These are phyloP conservation scores for Guaruba guarouba DNA, from an alignment of 2,113 vertebrate genomes.

Conservation along the genomic window DNA sequence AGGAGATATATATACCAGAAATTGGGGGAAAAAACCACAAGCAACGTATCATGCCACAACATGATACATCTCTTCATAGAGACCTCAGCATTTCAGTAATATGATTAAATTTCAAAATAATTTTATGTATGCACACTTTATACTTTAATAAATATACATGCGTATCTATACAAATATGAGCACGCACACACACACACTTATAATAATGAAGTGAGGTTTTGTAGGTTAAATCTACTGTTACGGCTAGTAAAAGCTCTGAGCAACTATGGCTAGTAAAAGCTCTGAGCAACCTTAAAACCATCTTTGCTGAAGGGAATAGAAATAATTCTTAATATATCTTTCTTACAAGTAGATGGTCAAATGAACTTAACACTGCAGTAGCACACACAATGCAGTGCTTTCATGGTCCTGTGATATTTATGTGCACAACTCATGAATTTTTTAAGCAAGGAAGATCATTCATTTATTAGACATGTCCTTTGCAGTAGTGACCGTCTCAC, in stretches of 20 bases:
- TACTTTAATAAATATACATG: background rate
- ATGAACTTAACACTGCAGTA: background rate
- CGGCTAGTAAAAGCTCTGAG: no score
- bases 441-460: background rate
- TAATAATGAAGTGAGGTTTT: background rate
- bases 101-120: background rate
- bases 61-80: background rate
- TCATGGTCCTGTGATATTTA: background rate
- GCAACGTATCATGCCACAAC: background rate
- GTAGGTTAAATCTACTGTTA: background rate
- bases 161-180: background rate
- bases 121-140: background rate
- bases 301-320: background rate
- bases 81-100: background rate
- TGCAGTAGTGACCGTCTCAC: background rate
- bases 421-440: background rate
- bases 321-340: background rate
- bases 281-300: background rate
- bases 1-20: background rate
- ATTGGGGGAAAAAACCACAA: accelerated
- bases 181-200: background rate
- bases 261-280: background rate
- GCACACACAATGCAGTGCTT: background rate
- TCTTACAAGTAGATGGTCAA: background rate
- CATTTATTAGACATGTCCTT: background rate